These are phyloP conservation scores for Oophaga sylvatica DNA, from an alignment of 2,797 vertebrate genomes.

Conservation along the genomic window DNA sequence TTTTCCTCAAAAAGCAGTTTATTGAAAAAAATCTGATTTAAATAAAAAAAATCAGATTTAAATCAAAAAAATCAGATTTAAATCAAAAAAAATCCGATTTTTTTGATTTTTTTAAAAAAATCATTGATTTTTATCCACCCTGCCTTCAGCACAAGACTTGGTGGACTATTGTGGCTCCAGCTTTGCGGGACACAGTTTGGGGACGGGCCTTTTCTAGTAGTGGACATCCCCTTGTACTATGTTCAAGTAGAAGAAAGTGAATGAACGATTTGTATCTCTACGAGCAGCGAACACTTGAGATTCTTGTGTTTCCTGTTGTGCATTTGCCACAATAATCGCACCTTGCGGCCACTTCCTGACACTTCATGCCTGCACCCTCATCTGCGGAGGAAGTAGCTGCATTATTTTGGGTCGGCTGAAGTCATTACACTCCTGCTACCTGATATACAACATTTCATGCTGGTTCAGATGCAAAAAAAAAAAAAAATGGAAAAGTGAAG, in stretches of 20 bases:
- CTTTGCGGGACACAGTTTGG: too few species aligned
- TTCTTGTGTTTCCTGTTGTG: conserved; percentile 57
- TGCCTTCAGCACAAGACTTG: too few species aligned
- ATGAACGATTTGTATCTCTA: background rate
- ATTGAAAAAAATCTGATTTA: too few species aligned
- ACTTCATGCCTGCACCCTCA: conserved; percentile 61
- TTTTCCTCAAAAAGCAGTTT: too few species aligned
- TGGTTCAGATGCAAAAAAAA: background rate
- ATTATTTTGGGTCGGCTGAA: conserved; percentile 58
- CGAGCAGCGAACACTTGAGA: background rate
- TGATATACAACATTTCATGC: conserved; percentile 32
- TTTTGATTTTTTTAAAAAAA: too few species aligned
- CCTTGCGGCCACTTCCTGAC: conserved; percentile 68
- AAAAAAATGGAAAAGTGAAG: background rate
- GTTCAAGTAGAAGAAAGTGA: background rate
- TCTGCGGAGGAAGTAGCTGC: conserved; percentile 62
- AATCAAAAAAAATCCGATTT: too few species aligned
- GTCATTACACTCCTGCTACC: conserved; percentile 53
- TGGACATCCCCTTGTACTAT: too few species aligned
- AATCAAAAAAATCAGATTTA: too few species aligned
- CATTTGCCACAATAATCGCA: conserved; percentile 62
- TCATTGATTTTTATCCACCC: too few species aligned
- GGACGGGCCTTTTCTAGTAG: too few species aligned
- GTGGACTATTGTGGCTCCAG: too few species aligned
- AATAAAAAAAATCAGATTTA: too few species aligned